Evolutionary conservation across 2,797 vertebrate genomes (phyloP), one percentile per base, ranked within the genome.

Genomic region (Philypnodon macrostomus): DNA sequence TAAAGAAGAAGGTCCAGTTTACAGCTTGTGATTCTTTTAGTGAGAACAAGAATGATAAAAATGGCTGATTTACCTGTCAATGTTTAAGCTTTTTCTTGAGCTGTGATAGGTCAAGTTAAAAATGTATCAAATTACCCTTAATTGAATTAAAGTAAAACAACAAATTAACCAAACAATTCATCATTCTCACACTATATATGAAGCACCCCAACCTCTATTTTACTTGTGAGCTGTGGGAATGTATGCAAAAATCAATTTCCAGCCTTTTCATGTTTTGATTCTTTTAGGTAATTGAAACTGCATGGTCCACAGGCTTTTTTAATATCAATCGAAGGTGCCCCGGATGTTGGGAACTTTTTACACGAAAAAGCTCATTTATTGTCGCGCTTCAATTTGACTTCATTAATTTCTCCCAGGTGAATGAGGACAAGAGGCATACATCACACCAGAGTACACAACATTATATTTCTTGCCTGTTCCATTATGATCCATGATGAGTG

Each of bases 281-380:
- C 73, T 77, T 65, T 75, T 75, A 70, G 70, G 63, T 86, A 86
- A 88, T 87, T 88, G 79, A 84, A 86, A 87, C 75, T 81, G 78
- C 83, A 87, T 79, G 85, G 74, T 88, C 77, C 74, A 84, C 41
- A 68, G 81, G 68, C 72, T 62, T 75, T 69, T 86, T 83, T 83
- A 79, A 81, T 85, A 82, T 82, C 70, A 79, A 83, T 83, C 67
- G 67, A 75, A 83, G 72, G 75, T 76, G 61, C 49, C 64, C 73
- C 44, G 53, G 63, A 76, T 82, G 60, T 68, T n/a, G 77, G 10
- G 39, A 59, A 73, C 58, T 60, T 75, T 58, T 42, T 45, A 34
- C 4, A 41, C 33, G 33, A 51, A 55, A 62, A 38, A 72, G 50
- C 49, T 77, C 63, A 85, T 75, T 81, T 71, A 67, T 48, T 38